These are phyloP conservation scores for Leptocoma aspasia DNA, from an alignment of 2,113 vertebrate genomes.

Conservation along the genomic window DNA sequence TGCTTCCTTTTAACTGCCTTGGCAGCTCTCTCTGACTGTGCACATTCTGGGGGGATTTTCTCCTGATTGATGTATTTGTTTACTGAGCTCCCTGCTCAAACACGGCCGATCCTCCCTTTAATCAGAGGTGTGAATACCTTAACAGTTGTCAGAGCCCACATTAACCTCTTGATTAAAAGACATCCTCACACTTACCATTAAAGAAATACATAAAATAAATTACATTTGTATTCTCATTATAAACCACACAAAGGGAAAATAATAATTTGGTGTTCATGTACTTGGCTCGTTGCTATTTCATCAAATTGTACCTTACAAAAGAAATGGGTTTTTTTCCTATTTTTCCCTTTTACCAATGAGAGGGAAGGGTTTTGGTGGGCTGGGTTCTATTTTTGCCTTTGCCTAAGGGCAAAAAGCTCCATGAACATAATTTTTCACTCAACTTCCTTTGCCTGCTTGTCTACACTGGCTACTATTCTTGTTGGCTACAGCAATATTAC, in stretches of 20 bases:
- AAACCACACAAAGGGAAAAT: neutral
- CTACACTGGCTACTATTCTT: neutral
- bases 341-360: neutral
- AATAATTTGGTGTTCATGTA: neutral
- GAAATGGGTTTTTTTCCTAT: neutral
- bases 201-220: neutral
- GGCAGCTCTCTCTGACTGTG: constrained; percentile 30
- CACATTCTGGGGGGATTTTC: constrained; percentile 34
- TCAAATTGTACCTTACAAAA: neutral
- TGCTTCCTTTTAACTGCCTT: constrained; percentile 65
- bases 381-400: neutral
- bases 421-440: constrained; percentile 3
- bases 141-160: constrained; percentile 44
- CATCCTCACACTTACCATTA: neutral
- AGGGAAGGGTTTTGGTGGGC: neutral
- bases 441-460: neutral
- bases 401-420: constrained; percentile 21
- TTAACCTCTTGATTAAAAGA: constrained; percentile 55
- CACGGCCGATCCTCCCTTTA: constrained; percentile 38
- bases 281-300: neutral
- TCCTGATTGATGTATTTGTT: constrained; percentile 63
- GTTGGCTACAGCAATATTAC: neutral
- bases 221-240: neutral
- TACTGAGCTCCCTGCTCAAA: constrained; percentile 24
- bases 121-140: constrained; percentile 65